Base-by-base conservation (phyloP, 2,888 invertebrate genomes). In the Leucozona laternaria region DNA sequence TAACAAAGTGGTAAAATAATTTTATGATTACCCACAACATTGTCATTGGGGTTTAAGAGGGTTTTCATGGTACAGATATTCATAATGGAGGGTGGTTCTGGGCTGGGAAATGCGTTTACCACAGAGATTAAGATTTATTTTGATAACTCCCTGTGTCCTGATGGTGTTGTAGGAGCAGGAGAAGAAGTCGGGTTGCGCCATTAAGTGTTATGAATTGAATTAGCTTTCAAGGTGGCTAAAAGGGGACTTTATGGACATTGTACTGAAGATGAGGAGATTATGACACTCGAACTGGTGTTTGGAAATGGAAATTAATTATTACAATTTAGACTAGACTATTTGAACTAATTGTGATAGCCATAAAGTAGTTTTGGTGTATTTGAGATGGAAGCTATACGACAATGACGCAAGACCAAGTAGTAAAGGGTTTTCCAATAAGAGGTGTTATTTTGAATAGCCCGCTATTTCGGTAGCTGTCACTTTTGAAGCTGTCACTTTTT, bases 1-100 rank as follows among this genome's bases (percentile, higher is more conserved):
- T 86, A 85, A 85, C 77, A 72, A 81, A 85, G 85, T 85, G 85
- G 81, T 86, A 79, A 86, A 86, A 82, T 86, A 75, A 82, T 86
- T 86, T 86, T 86, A 86, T 86, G 86, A 86, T 81, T 82, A 50
- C 86, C 79, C 86, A 75, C 86, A 86, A 86, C 78, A 79, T 79
- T 86, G 82, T 86, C 86, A 73, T 28, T 53, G 62, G 45, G 10
- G 17, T 70, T 25, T 57, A 58, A 13, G 53, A 37, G 58, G 66
- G 58, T 53, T 50, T 45, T 6, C 50, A 37, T 4, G 64, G 45
- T 40, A 7, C 5, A 11, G 6, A 1, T 6, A n/a, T 31, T 7
- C 31, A 28, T 28, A 0, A 48, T 1, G 15, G 48, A 66, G 48
- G 62, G 62, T 60, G n/a, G n/a, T 10, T 28, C 31, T 11, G 53